Evolutionary conservation across 2,113 vertebrate species (phyloP), one percentile per base, ranked within the genome.

Genomic region (Varanus salvator): DNA sequence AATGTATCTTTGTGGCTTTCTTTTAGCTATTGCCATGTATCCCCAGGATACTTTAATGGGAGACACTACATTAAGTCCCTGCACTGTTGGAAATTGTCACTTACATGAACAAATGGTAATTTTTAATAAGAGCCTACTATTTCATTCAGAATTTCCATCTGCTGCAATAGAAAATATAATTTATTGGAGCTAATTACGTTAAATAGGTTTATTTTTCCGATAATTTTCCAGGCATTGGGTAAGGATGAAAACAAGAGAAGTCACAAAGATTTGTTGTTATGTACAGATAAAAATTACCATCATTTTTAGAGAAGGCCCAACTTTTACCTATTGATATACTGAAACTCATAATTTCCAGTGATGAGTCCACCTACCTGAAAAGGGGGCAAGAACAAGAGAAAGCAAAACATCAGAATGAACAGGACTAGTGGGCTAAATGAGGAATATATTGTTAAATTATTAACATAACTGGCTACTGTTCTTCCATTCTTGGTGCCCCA

Each of bases 311-410:
- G 92, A 66, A 82, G 76, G 50, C 92, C 95, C 76, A 93, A 96
- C 92, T 90, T 95, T 87, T 48, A 12, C 87, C 64, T 71, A n/a
- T 91, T 66, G 52, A 75, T 31, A 44, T 87, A 23, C 88, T 90
- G 92, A 94, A 95, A 84, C 92, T 78, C 0, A 0, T 92, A 90
- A 88, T 92, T 90, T 93, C 94, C 60, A 92, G 90, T 90, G 94
- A 96, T 95, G 54, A 96, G 92, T 94, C 75, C 75, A 95, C 88
- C 95, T 97, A 97, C 97, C 97, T 97, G 97, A 97, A 96, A 95
- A 96, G 94, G 92, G 90, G 48, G 54, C 91, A 44, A 94, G 89
- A 94, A 75, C 23, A 15, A 82, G 92, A 93, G 91, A 92, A 95
- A 93, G 15, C 89, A 90, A 85, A 71, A 38, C 29, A 64, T 87